These are phyloP conservation scores for Neotoxoptera formosana DNA, from an alignment of 1,140 invertebrate species.

Conservation along the genomic window DNA sequence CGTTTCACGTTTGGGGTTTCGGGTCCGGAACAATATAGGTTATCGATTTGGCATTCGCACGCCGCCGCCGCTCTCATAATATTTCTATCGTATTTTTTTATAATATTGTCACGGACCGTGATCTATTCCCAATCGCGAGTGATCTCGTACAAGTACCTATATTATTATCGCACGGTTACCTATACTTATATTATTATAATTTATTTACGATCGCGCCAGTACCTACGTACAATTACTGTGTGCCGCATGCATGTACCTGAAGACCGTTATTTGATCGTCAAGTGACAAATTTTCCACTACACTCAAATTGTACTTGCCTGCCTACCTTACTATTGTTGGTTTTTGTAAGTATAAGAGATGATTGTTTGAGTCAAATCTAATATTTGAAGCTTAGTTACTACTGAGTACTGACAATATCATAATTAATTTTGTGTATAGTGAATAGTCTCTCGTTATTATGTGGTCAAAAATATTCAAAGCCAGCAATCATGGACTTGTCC, in stretches of 20 bases:
- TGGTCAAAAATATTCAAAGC: slow-evolving; percentile 53
- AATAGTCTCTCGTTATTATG: not conserved
- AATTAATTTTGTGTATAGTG: not conserved
- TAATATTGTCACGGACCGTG: not conserved
- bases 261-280: not conserved
- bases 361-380: not conserved
- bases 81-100: not conserved
- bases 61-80: too few relatives aligned
- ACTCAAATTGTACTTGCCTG: not conserved
- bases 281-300: not conserved
- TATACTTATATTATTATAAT: not conserved
- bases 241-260: not conserved
- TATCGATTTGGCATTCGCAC: not conserved
- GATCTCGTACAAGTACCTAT: not conserved
- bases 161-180: not conserved
- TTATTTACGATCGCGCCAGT: not conserved
- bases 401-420: too few relatives aligned
- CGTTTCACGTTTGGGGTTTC: not conserved
- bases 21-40: not conserved
- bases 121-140: too few relatives aligned
- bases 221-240: not conserved
- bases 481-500: slow-evolving; percentile 63
- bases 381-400: not conserved
- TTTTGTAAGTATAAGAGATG: not conserved
- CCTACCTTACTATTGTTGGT: not conserved